Evolutionary conservation across 2,113 vertebrate genomes (phyloP).

Genomic region (Deroptyus accipitrinus): DNA sequence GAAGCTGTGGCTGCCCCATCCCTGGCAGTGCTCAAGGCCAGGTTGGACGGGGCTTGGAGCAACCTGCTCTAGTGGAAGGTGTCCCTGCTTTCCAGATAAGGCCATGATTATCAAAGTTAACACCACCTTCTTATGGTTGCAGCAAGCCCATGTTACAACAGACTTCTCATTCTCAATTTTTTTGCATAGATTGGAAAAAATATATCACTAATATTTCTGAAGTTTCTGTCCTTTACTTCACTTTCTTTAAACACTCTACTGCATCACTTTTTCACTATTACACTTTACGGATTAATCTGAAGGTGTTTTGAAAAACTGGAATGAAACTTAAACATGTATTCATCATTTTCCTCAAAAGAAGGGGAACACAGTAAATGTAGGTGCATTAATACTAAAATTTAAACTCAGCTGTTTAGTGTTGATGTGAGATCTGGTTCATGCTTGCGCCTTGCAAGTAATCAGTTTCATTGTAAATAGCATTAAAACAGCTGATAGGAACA

Average conservation of each 20-base stretch:
- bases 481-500: neutral
- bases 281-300: neutral
- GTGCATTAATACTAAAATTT: neutral
- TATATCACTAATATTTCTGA: neutral
- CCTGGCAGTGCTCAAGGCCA: neutral
- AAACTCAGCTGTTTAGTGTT: neutral
- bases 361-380: neutral
- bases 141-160: neutral
- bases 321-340: neutral
- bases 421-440: neutral
- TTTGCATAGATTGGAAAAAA: neutral
- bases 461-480: neutral
- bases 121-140: neutral
- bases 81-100: neutral
- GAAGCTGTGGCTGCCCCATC: neutral
- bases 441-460: neutral
- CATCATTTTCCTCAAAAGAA: neutral
- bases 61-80: neutral
- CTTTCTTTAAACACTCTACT: neutral
- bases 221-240: neutral
- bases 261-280: neutral
- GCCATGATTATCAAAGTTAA: neutral
- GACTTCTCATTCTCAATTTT: neutral
- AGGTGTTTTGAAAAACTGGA: neutral
- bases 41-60: neutral